Base-by-base conservation (phyloP, 2,113 vertebrate genomes). In the Anoplopoma fimbria region DNA sequence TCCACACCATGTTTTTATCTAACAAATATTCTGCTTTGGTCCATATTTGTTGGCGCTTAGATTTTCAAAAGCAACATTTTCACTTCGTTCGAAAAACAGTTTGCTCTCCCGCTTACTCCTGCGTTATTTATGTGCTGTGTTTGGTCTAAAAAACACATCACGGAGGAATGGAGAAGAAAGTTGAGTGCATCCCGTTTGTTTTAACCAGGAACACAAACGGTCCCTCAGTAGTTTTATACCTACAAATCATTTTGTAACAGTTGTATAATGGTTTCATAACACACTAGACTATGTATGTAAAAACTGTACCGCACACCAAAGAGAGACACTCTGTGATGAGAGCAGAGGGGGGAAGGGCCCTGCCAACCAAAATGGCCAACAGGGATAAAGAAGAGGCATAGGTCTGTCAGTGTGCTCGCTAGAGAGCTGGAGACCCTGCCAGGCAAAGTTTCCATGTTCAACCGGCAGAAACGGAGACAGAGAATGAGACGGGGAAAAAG, bases 381-480 rank as follows among this genome's bases (percentile, higher is more conserved):
- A 45, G 65, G 80, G 70, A 83, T 78, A 80, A 88, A 83, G 72
- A 80, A 55, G 69, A 80, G 42, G 55, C 70, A 71, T 71, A 75
- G 78, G 42, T 51, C 36, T 69, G 61, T 74, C n/a, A 75, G 27
- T 72, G 69, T 75, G 70, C 69, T 65, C n/a, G 51, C 77, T 34
- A 42, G 57, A 62, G 64, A 60, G 69, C 67, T n/a, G 65, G 62
- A 86, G 77, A 85, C 77, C 19, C 69, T 61, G 65, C 79, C 70
- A 71, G 80, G 82, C 72, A 83, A 81, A 86, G 87, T 84, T 79
- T 86, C 81, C 85, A 85, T 78, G 69, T 89, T 87, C 84, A 90
- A 89, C 68, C 10, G 57, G 75, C 84, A 76, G 61, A 87, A 86
- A 84, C 60, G 45, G 70, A 87, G 67, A 84, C 25, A 12, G 25